Percentiles rank a stretch among this genome's conserved stretches.
Conservation (phyloP, 92 coral and sea anemone genomes). For the Zoanthus sociatus region DNA sequence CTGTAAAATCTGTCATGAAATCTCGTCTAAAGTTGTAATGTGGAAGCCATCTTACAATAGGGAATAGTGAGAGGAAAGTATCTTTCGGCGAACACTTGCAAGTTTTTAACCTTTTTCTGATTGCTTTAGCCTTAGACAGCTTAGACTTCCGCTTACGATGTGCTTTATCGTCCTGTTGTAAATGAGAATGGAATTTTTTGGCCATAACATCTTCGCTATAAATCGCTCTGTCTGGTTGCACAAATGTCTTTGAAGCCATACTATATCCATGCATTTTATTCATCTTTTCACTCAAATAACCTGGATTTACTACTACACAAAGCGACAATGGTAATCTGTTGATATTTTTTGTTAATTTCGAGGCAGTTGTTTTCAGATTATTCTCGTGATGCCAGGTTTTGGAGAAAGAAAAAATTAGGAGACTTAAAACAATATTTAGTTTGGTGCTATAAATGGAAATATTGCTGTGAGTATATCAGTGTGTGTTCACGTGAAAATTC, state of each 20-base stretch:
- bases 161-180: neutral
- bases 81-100: slow-evolving; percentile 25
- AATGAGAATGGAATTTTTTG: neutral
- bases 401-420: neutral
- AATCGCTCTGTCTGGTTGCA: slow-evolving; percentile 5
- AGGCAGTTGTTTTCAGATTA: neutral
- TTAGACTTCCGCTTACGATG: neutral
- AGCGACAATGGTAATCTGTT: neutral
- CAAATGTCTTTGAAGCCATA: neutral
- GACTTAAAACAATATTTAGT: neutral
- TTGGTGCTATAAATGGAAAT: neutral
- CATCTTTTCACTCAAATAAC: no score
- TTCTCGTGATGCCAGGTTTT: neutral
- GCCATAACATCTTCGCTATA: slow-evolving; percentile 33
- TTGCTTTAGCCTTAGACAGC: neutral
- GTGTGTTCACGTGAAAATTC: neutral
- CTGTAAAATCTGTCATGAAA: slow-evolving; percentile 73
- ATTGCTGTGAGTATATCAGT: neutral
- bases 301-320: no score
- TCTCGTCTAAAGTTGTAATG: slow-evolving; percentile 75
- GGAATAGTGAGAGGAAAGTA: slow-evolving; percentile 50
- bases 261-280: no score
- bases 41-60: slow-evolving; percentile 88
- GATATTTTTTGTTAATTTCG: neutral
- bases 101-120: neutral